These are phyloP conservation scores for Lottia scabra DNA, from an alignment of 2,888 invertebrate genomes.

Conservation along the genomic window DNA sequence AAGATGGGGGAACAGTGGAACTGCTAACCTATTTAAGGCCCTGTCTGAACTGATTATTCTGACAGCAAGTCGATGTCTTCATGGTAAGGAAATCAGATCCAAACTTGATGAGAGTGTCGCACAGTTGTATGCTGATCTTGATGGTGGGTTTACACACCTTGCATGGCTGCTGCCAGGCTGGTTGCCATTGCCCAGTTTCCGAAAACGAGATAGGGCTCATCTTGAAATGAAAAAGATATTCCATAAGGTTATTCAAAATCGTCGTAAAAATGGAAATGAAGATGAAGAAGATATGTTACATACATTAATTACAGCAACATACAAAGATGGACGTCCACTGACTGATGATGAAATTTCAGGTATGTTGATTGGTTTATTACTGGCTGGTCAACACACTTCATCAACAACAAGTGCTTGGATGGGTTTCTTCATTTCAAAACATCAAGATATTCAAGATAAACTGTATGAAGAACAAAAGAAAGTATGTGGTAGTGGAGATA, in stretches of 20 bases:
- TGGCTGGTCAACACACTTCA: conserved; percentile 65
- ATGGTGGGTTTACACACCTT: conserved; percentile 55
- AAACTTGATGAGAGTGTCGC: conserved; percentile 55
- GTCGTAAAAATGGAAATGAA: conserved; percentile 29
- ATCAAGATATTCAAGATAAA: conserved; percentile 50
- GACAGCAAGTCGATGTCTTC: conserved; percentile 61
- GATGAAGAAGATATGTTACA: conserved; percentile 58
- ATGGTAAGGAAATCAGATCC: conserved; percentile 57
- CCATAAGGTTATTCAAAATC: conserved; percentile 45
- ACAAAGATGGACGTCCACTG: conserved; percentile 56
- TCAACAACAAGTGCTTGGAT: conserved; percentile 64
- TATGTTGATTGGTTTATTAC: conserved; percentile 59
- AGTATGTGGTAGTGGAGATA: conserved; percentile 38
- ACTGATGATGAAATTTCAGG: conserved; percentile 63
- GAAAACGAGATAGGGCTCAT: conserved; percentile 56
- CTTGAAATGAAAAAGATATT: conserved; percentile 55
- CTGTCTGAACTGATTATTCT: conserved; percentile 61
- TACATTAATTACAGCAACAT: conserved; percentile 57
- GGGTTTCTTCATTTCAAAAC: conserved; percentile 55
- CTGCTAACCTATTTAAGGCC: conserved; percentile 56
- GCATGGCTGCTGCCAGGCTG: conserved; percentile 64
- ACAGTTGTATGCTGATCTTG: conserved; percentile 57
- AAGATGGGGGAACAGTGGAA: conserved; percentile 51
- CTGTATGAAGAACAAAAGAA: conserved; percentile 51
- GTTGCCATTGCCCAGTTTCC: conserved; percentile 60